A percentile compares a stretch with the other conserved stretches of the same genome.
Conservation (phyloP, 2,888 invertebrate species). For the Leptinotarsa rubiginosa region DNA sequence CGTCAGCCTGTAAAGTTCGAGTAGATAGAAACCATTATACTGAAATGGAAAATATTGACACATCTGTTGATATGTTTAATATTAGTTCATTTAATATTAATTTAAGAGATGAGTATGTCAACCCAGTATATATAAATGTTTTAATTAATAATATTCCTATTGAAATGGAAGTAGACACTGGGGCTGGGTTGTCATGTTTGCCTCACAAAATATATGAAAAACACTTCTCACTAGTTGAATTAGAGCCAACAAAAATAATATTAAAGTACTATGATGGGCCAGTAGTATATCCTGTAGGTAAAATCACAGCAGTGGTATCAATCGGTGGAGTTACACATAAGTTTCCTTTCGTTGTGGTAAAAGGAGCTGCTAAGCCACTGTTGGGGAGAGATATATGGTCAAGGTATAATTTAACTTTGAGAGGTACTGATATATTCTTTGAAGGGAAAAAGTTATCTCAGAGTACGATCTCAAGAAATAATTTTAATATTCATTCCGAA, state of each 20-base stretch:
- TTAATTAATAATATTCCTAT: not conserved
- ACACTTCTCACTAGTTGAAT: too few species aligned
- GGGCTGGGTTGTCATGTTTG: constrained; percentile 2
- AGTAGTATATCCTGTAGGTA: not conserved
- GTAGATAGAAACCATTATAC: too few species aligned
- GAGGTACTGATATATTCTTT: not conserved
- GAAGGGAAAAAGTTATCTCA: too few species aligned
- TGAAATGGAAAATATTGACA: too few species aligned
- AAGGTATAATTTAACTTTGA: not conserved
- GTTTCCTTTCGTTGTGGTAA: not conserved
- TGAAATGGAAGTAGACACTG: constrained; percentile 12
- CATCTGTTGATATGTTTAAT: too few species aligned
- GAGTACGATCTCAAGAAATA: not conserved
- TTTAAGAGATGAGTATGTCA: too few species aligned
- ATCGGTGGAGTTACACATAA: not conserved
- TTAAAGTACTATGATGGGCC: not conserved
- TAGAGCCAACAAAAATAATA: not conserved
- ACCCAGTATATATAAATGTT: not conserved
- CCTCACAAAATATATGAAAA: not conserved
- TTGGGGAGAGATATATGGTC: not conserved
- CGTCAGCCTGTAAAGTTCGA: too few species aligned
- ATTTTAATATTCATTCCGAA: not conserved
- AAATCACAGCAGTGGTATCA: not conserved
- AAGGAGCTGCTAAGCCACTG: not conserved
- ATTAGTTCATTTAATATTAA: too few species aligned